Conservation (phyloP, 1,140 invertebrate genomes). For the Drosophila pachea region DNA sequence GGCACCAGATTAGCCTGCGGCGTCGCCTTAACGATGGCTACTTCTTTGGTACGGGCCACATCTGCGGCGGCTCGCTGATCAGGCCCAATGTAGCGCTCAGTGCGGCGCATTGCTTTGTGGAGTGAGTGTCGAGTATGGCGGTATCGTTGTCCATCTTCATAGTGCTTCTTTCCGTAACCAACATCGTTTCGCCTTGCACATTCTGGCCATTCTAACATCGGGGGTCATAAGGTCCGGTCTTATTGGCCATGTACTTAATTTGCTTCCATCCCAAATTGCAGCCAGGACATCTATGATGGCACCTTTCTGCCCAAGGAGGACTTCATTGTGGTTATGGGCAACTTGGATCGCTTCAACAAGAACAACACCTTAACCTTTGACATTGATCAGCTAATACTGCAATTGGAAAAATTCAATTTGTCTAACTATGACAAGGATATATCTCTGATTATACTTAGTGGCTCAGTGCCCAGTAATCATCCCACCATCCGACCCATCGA, state of each 20-base stretch:
- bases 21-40: slow-evolving; percentile 64
- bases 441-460: slow-evolving; percentile 55
- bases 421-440: slow-evolving; percentile 61
- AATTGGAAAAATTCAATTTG: slow-evolving; percentile 46
- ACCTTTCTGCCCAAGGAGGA: slow-evolving; percentile 49
- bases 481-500: slow-evolving; percentile 60
- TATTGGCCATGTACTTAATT: not conserved
- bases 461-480: slow-evolving; percentile 52
- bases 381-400: slow-evolving; percentile 40
- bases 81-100: slow-evolving; percentile 68
- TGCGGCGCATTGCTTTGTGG: slow-evolving; percentile 80
- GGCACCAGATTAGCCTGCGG: slow-evolving; percentile 74
- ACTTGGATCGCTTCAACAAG: slow-evolving; percentile 62
- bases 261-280: not conserved
- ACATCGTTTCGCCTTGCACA: no score
- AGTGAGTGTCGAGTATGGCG: slow-evolving; percentile 49
- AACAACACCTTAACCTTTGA: slow-evolving; percentile 59
- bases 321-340: slow-evolving; percentile 72
- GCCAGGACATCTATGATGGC: slow-evolving; percentile 57
- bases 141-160: not conserved
- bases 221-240: no score
- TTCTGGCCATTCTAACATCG: no score
- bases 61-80: slow-evolving; percentile 78
- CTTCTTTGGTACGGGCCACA: slow-evolving; percentile 68
- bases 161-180: not conserved